These are phyloP conservation scores for Oostethus manadensis DNA, from an alignment of 2,113 vertebrate species.

Conservation along the genomic window DNA sequence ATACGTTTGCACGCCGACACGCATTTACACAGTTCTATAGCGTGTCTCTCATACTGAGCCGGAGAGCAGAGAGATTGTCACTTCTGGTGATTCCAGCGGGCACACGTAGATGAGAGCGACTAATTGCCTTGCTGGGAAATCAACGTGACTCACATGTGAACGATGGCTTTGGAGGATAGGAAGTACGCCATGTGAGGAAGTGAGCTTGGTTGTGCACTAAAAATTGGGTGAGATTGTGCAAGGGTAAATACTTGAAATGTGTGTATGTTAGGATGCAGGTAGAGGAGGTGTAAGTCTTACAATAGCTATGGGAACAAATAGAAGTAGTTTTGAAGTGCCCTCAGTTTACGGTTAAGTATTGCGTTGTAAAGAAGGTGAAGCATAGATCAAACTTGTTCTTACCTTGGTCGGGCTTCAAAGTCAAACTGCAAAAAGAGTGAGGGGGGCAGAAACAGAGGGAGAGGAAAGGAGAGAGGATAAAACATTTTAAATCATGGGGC, in stretches of 20 bases:
- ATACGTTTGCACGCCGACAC: background rate
- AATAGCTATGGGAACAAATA: conserved; percentile 8
- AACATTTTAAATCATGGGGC: conserved; percentile 32
- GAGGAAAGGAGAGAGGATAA: conserved; percentile 14
- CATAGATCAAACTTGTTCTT: conserved; percentile 51
- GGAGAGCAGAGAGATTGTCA: conserved; percentile 38
- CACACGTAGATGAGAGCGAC: conserved; percentile 38
- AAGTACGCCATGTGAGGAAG: conserved; percentile 10
- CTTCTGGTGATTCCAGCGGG: conserved; percentile 39
- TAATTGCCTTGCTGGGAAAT: conserved; percentile 54
- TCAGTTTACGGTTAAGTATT: conserved; percentile 21
- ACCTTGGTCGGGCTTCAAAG: conserved; percentile 71
- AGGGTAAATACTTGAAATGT: background rate
- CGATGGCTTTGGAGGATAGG: conserved; percentile 14
- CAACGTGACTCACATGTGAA: conserved; percentile 53
- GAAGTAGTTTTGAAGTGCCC: conserved; percentile 21
- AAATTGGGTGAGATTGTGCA: conserved; percentile 10
- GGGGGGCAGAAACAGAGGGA: conserved; percentile 8
- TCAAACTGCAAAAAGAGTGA: conserved; percentile 60
- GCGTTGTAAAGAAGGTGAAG: conserved; percentile 29
- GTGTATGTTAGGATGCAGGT: conserved; percentile 8
- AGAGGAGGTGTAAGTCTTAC: conserved; percentile 21
- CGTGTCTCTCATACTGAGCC: conserved; percentile 33
- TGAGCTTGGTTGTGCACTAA: conserved; percentile 12
- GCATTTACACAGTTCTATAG: background rate